These are phyloP conservation scores for Synergus japonicus DNA, from an alignment of 2,888 invertebrate species.

Conservation along the genomic window DNA sequence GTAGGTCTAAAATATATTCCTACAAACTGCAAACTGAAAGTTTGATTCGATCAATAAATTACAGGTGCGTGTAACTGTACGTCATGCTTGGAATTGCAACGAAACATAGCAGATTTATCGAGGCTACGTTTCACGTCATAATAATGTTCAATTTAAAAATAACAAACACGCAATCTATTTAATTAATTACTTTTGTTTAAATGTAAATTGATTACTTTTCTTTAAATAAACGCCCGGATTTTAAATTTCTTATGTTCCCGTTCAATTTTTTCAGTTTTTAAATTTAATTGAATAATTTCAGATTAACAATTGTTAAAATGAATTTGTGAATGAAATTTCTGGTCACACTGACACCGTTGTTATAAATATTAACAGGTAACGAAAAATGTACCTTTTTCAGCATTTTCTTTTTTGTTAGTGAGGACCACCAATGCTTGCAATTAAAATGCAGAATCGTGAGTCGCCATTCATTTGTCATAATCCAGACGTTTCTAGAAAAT, in stretches of 20 bases:
- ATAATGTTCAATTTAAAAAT: conserved; percentile 30
- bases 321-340: neutral
- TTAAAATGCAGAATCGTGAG: neutral
- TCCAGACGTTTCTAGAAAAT: neutral
- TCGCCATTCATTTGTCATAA: neutral
- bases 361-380: neutral
- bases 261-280: too few relatives aligned
- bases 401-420: neutral
- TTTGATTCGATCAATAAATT: conserved; percentile 39
- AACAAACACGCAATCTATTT: too few relatives aligned
- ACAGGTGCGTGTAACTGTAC: conserved; percentile 37
- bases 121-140: conserved; percentile 13
- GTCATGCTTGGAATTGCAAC: conserved; percentile 33
- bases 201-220: too few relatives aligned
- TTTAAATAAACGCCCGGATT: neutral
- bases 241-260: neutral
- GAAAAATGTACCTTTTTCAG: neutral
- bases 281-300: neutral
- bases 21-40: conserved; percentile 38
- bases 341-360: neutral
- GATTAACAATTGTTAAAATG: neutral
- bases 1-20: conserved; percentile 2
- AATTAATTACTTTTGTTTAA: too few relatives aligned
- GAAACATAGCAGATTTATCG: neutral
- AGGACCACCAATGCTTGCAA: neutral